phyloP scores from a whole-genome alignment of 1,140 invertebrate genomes.

The Drosophila guanche region DNA sequence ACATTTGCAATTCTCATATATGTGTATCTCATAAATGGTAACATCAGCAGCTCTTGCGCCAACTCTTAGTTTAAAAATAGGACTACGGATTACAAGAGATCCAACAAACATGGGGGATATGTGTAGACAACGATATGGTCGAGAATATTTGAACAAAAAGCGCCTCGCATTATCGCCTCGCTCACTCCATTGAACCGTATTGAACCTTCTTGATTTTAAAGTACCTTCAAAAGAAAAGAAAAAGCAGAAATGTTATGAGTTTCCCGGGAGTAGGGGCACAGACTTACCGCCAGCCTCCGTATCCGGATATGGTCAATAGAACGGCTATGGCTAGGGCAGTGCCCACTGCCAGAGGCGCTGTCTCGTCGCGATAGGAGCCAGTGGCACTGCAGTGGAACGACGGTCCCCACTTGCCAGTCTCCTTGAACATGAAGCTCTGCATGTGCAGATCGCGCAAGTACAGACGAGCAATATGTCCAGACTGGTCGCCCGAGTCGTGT shows the following conservation, averaged over 20 bases:
- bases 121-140: conserved; percentile 63
- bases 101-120: conserved; percentile 56
- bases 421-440: conserved; percentile 87
- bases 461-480: conserved; percentile 85
- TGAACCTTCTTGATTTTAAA: conserved; percentile 95
- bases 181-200: conserved; percentile 96
- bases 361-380: conserved; percentile 87
- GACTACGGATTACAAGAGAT: conserved; percentile 53
- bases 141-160: conserved; percentile 40
- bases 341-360: conserved; percentile 93
- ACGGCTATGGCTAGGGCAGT: conserved; percentile 92
- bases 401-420: conserved; percentile 85
- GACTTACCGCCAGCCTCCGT: conserved; percentile 87
- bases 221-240: conserved; percentile 87
- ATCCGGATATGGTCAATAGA: conserved; percentile 91
- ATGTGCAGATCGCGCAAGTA: conserved; percentile 86
- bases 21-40: conserved; percentile 49
- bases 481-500: conserved; percentile 76
- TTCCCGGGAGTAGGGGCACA: too few species aligned
- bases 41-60: conserved; percentile 25
- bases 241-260: not conserved
- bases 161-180: conserved; percentile 1
- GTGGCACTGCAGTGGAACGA: conserved; percentile 85
- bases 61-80: conserved; percentile 38
- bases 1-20: conserved; percentile 79